phyloP scores from a whole-genome alignment of 2,888 invertebrate species.

The Microctonus brassicae region DNA sequence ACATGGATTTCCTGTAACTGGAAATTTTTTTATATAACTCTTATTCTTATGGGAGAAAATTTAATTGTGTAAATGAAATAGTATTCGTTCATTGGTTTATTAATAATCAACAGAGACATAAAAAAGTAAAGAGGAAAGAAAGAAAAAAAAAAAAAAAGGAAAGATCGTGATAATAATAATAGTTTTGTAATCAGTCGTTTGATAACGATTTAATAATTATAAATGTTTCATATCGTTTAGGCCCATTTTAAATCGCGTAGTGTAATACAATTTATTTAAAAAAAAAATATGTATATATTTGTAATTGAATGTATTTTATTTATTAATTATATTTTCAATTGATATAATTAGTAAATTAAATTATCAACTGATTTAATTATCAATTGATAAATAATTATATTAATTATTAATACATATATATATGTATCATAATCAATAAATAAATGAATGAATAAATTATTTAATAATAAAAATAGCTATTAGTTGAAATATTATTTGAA shows the following conservation, averaged over 20 bases:
- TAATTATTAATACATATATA: no score
- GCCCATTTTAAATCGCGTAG: slow-evolving; percentile 18
- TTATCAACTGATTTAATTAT: neutral
- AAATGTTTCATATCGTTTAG: slow-evolving; percentile 18
- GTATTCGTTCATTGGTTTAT: slow-evolving; percentile 21
- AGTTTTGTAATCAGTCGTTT: neutral
- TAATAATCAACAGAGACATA: slow-evolving; percentile 5
- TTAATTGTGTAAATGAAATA: slow-evolving; percentile 27
- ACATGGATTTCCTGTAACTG: slow-evolving; percentile 20
- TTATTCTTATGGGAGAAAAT: slow-evolving; percentile 22
- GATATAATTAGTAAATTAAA: slow-evolving; percentile 3
- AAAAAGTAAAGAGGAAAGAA: neutral
- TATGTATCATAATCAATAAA: neutral
- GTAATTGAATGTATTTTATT: no score
- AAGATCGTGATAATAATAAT: neutral
- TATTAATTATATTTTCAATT: no score
- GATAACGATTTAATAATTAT: slow-evolving; percentile 8
- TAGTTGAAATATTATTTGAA: no score
- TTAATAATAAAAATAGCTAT: no score
- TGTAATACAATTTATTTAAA: neutral
- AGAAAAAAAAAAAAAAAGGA: neutral
- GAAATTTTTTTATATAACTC: slow-evolving; percentile 29
- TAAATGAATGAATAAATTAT: no score
- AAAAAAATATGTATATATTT: no score
- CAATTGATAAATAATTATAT: neutral